Conservation (phyloP, 2,113 vertebrate species). For the Prochilodus magdalenae region DNA sequence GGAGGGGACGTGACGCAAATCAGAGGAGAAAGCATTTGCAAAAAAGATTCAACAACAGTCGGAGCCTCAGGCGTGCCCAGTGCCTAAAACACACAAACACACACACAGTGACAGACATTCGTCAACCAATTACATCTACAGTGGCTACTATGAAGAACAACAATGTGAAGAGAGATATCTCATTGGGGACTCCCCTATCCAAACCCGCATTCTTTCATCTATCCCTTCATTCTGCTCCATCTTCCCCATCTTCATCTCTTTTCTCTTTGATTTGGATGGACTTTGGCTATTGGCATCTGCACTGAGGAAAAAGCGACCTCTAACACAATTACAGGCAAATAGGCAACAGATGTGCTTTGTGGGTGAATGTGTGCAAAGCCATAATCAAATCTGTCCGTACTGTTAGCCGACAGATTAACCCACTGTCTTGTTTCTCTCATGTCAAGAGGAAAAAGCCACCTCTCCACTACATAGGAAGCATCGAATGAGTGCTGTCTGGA, state of each 20-base stretch:
- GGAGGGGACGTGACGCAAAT: background rate
- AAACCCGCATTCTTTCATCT: background rate
- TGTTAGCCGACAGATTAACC: constrained; percentile 30
- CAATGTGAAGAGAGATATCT: background rate
- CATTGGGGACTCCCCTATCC: background rate
- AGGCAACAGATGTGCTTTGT: constrained; percentile 34
- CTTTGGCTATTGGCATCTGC: constrained; percentile 35
- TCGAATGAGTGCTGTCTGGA: background rate
- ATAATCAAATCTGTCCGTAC: background rate
- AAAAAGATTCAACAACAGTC: constrained; percentile 18
- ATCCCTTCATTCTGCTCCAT: background rate
- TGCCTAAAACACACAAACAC: background rate
- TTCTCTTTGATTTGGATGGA: constrained; percentile 24
- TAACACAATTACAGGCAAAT: constrained; percentile 46
- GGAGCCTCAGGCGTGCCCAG: background rate
- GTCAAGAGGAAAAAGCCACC: background rate
- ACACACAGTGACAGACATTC: background rate
- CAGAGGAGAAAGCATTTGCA: background rate
- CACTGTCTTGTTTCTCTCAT: constrained; percentile 25
- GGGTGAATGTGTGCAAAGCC: constrained; percentile 14
- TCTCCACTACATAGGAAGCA: background rate
- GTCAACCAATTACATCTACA: background rate
- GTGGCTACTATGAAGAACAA: constrained; percentile 16
- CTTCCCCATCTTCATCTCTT: background rate
- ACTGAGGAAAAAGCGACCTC: constrained; percentile 26